Evolutionary conservation across 2,797 vertebrate species (phyloP).

Genomic region (Holocentrus rufus): DNA sequence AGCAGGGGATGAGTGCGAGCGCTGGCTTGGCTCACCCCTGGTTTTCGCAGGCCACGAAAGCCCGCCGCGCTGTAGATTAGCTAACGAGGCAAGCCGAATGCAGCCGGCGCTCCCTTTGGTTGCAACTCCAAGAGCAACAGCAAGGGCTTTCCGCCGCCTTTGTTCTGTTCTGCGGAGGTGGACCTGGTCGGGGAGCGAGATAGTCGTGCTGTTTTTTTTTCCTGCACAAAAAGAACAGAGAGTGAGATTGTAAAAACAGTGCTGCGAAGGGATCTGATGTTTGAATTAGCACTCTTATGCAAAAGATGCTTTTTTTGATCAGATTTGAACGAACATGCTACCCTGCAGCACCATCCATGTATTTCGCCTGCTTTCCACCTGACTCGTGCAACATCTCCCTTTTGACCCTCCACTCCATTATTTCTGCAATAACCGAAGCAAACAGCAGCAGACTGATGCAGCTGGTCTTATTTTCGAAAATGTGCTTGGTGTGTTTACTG

Average conservation of each 20-base stretch:
- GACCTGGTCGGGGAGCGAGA: slow-evolving; percentile 3
- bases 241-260: slow-evolving; percentile 20
- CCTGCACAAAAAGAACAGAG: slow-evolving; percentile 9
- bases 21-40: slow-evolving; percentile 34
- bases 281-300: slow-evolving; percentile 8
- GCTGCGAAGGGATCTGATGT: not conserved
- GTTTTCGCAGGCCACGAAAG: slow-evolving; percentile 15
- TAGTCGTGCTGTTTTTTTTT: not conserved
- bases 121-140: slow-evolving; percentile 60
- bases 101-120: slow-evolving; percentile 22
- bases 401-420: not conserved
- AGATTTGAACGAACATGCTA: too few relatives aligned
- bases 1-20: slow-evolving; percentile 27
- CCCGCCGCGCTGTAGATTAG: slow-evolving; percentile 38
- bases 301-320: slow-evolving; percentile 11
- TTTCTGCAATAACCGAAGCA: slow-evolving; percentile 16
- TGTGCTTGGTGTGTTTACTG: slow-evolving; percentile 10
- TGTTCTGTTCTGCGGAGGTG: slow-evolving; percentile 24
- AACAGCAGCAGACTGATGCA: not conserved
- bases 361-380: too few relatives aligned
- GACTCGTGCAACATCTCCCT: not conserved
- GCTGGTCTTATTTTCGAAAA: slow-evolving; percentile 22
- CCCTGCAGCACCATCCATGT: too few relatives aligned
- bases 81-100: slow-evolving; percentile 23
- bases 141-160: slow-evolving; percentile 17